Evolutionary conservation across 2,888 invertebrate genomes (phyloP).

Genomic region (Adelphocoris suturalis): DNA sequence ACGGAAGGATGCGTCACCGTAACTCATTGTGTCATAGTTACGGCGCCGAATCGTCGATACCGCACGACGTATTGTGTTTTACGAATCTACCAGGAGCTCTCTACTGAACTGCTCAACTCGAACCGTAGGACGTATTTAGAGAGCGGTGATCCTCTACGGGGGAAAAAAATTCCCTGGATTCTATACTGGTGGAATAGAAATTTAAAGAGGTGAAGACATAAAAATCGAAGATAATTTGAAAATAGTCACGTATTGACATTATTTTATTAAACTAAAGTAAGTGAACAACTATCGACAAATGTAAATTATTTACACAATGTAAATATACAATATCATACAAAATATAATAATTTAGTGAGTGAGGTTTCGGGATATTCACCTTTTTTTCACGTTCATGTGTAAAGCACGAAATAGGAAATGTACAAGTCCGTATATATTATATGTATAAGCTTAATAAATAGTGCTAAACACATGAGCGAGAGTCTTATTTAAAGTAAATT

Average conservation of each 20-base stretch:
- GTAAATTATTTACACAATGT: conserved; percentile 72
- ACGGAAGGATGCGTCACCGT: too few species aligned
- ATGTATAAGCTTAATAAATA: conserved; percentile 70
- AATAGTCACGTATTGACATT: conserved; percentile 73
- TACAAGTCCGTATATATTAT: conserved; percentile 70
- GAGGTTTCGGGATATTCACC: conserved; percentile 62
- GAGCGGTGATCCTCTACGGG: too few species aligned
- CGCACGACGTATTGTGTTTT: too few species aligned
- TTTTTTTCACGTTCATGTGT: conserved; percentile 63
- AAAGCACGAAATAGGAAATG: conserved; percentile 68
- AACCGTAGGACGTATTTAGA: too few species aligned
- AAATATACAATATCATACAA: conserved; percentile 74
- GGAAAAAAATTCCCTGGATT: too few species aligned
- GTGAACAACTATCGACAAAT: conserved; percentile 74
- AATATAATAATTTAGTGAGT: conserved; percentile 71
- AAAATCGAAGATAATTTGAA: conserved; percentile 60
- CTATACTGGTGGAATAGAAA: too few species aligned
- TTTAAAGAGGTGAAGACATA: background rate
- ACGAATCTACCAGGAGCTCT: too few species aligned
- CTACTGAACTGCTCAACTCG: too few species aligned
- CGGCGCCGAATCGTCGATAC: too few species aligned
- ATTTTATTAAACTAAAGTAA: conserved; percentile 75
- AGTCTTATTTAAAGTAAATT: conserved; percentile 66
- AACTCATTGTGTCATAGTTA: too few species aligned
- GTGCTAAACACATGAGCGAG: conserved; percentile 70